A percentile compares a stretch with the other conserved stretches of the same genome.
These are phyloP conservation scores for Furnarius figulus DNA, from an alignment of 2,113 vertebrate species.

Conservation along the genomic window DNA sequence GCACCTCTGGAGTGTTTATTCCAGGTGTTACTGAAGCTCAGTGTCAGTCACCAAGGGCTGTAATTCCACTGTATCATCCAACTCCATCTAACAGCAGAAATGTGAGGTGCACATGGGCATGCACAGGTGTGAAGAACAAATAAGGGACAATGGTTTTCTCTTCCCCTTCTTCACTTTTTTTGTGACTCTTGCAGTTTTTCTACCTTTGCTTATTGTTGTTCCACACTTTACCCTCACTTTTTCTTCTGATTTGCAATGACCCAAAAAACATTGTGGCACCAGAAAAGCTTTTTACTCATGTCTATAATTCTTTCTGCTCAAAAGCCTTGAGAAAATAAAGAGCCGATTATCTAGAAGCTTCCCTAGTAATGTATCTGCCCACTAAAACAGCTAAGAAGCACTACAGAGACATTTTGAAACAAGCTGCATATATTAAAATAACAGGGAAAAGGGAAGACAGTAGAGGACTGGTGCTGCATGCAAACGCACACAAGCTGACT, in stretches of 20 bases:
- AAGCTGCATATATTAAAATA: background rate
- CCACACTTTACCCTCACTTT: background rate
- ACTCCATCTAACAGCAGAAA: conserved; percentile 25
- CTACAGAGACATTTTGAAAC: background rate
- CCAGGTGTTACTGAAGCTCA: background rate
- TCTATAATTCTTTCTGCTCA: background rate
- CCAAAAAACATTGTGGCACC: background rate
- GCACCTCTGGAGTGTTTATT: background rate
- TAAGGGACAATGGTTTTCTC: background rate
- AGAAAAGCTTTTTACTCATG: background rate
- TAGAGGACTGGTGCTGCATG: background rate
- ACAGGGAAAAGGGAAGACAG: background rate
- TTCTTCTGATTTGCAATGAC: background rate
- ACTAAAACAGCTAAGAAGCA: background rate
- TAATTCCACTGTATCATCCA: background rate
- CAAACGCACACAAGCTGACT: background rate
- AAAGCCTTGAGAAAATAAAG: background rate
- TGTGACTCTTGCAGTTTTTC: background rate
- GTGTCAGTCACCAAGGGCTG: background rate
- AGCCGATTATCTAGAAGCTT: background rate
- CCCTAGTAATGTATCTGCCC: background rate
- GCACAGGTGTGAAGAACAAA: background rate
- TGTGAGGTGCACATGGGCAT: background rate
- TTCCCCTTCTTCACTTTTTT: background rate
- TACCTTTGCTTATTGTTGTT: background rate